Base-by-base conservation (phyloP, 2,888 invertebrate genomes). In the Hesperia comma region DNA sequence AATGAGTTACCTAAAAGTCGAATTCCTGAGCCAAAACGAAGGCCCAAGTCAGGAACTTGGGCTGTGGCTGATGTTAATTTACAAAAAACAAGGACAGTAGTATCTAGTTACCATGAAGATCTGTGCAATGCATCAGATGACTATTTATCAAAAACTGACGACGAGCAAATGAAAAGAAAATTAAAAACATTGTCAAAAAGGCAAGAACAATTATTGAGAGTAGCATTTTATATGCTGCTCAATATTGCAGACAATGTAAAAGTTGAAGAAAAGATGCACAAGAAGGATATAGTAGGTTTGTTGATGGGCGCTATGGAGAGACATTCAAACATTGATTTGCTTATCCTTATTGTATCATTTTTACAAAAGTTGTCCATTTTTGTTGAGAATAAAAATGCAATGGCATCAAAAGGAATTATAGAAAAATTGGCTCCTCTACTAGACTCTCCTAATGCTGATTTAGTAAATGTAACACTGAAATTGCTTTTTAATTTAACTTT, bases 241-340 rank as follows among this genome's bases (percentile, higher is more conserved):
- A 99, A 99, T 85, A 96, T 99, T 86, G 97, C 99, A 4, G 98
- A 99, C 87, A 99, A 99, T 92, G 95, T 97, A 8, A 96, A 96
- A 84, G 97, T 99, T 3, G 99, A 99, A 88, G 96, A 98, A 87
- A 99, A 99, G 93, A 99, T 99, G 97, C 95, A 97, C 33, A 97
- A 98, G 78, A 97, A 98, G 85, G 97, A 97, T 79, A 95, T 99
- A 72, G 96, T 98, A 4, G 96, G 96, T 46, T 95, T 98, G 89
- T 93, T 99, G 46, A 95, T 97, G 56, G 97, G 97, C 79, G 96
- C 97, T 10, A 93, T 99, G 83, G 98, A 98, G 78, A 94, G 99
- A 71, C 96, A 97, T 76, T 89, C 93, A 15, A 98, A 98, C 85
- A 95, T 95, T 71, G 98, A 99, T 86, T 94, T 99, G 33, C 93